Evolutionary conservation across 2,113 vertebrate species (phyloP), one percentile per base, ranked within the genome.

Genomic region (Motacilla tschutschensis): DNA sequence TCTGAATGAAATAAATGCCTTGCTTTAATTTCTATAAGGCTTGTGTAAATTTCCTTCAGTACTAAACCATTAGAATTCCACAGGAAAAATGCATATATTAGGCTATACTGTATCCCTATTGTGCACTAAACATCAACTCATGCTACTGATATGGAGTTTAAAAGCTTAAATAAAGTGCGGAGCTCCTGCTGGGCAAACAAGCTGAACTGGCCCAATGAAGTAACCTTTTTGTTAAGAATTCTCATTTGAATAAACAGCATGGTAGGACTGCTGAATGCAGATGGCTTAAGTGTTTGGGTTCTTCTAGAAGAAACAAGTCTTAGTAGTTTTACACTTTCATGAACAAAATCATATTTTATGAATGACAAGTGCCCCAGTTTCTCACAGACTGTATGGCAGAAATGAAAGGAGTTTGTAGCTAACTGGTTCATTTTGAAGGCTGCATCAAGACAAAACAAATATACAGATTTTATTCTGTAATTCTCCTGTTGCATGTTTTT

Each of bases 1-100:
- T 94, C 93, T 97, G 97, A 97, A 96, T 94, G 95, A 95, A 97
- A 94, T 96, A 95, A 98, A 94, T 94, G 96, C 95, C 94, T 95
- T 89, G 92, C 95, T 97, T 95, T 95, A 89, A 95, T 95, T 95
- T 96, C 95, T 96, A 62, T 91, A 95, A 90, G 88, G 92, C 95
- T 85, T 89, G 94, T 94, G 94, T 94, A 95, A 92, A 92, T 95
- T 95, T 96, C 93, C 92, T 93, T 93, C 92, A 57, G 90, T 44
- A 47, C 83, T 50, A 92, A 79, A 80, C 84, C 89, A 94, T 96
- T 96, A 95, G 96, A 96, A 95, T 97, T 96, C 96, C 1, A 6
- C 88, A 53, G 80, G 90, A 93, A 96, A 94, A 95, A 85, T 93
- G 94, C 95, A 97, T 97, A 95, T 93, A 97, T 97, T 95, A 97